Evolutionary conservation across 2,888 invertebrate genomes (phyloP).

Genomic region (Eupithecia dodoneata): DNA sequence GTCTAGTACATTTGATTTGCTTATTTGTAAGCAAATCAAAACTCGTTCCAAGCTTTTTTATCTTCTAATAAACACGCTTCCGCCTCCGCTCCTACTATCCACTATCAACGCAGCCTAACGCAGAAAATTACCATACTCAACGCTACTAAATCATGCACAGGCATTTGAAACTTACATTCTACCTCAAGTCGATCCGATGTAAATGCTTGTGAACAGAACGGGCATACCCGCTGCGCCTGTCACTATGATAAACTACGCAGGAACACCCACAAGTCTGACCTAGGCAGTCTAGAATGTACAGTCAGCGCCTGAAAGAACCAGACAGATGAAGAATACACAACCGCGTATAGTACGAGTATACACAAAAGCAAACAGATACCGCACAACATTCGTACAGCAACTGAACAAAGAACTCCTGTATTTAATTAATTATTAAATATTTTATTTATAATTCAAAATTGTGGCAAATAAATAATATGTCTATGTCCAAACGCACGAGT

Average conservation of each 20-base stretch:
- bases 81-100: neutral
- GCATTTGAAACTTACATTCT: conserved; percentile 19
- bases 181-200: conserved; percentile 19
- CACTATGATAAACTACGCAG: conserved; percentile 32
- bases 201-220: conserved; percentile 27
- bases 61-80: neutral
- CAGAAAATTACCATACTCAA: conserved; percentile 4
- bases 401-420: too few species aligned
- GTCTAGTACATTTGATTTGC: too few species aligned
- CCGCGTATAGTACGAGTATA: neutral
- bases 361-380: neutral
- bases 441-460: too few species aligned
- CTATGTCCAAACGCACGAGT: neutral
- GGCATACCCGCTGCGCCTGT: conserved; percentile 18
- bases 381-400: neutral
- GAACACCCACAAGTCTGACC: conserved; percentile 34
- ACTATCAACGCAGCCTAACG: neutral
- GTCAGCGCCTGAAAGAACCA: neutral
- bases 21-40: too few species aligned
- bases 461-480: too few species aligned
- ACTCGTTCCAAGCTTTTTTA: too few species aligned
- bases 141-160: conserved; percentile 20
- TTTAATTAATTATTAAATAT: too few species aligned
- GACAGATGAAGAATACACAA: neutral
- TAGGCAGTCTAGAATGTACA: conserved; percentile 5